phyloP scores from a whole-genome alignment of 2,113 vertebrate species.

The Sebastes schlegelii region DNA sequence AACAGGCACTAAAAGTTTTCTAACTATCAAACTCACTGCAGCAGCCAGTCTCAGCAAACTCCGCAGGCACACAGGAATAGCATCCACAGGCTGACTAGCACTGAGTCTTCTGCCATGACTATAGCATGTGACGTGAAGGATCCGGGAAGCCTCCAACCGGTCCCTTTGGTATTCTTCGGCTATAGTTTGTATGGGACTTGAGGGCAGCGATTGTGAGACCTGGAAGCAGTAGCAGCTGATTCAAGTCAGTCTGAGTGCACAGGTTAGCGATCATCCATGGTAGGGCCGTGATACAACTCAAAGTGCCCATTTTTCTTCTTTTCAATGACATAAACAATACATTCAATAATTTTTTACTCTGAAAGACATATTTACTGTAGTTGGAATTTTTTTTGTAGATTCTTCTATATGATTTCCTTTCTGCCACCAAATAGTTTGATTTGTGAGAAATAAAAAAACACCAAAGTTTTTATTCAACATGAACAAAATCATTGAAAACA shows the following conservation, averaged over 20 bases:
- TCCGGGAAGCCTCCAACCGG: background rate
- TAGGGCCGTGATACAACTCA: background rate
- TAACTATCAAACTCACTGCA: background rate
- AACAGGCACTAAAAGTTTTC: background rate
- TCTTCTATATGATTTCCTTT: background rate
- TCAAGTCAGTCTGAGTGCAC: background rate
- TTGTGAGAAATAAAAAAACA: background rate
- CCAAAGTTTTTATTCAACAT: background rate
- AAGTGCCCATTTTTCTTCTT: background rate
- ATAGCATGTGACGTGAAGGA: background rate
- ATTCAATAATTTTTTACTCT: background rate
- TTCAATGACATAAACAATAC: background rate
- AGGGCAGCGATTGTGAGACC: background rate
- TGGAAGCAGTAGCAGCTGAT: background rate
- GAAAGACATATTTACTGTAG: background rate
- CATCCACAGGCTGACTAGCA: background rate
- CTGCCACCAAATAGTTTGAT: background rate
- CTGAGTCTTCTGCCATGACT: background rate
- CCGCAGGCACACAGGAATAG: background rate
- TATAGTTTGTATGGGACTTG: background rate
- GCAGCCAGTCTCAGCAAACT: background rate
- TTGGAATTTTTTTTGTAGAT: background rate
- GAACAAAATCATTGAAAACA: constrained; percentile 1
- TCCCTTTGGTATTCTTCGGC: background rate
- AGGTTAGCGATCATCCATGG: background rate